These are phyloP conservation scores for Isotomurus palustris DNA, from an alignment of 2,888 invertebrate species.

Conservation along the genomic window DNA sequence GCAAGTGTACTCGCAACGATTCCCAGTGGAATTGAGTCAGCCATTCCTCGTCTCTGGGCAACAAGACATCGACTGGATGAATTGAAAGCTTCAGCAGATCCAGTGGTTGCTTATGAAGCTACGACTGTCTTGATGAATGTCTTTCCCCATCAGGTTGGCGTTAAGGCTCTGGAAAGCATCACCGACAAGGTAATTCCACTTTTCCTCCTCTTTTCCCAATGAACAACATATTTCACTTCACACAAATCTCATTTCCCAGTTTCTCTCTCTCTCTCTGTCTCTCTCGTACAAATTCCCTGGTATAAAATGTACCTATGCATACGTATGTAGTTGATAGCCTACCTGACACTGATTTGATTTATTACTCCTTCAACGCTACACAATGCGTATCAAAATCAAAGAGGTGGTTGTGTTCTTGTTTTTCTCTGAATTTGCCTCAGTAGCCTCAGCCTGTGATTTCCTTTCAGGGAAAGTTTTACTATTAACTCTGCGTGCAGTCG, in stretches of 20 bases:
- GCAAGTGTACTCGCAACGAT: slow-evolving; percentile 51
- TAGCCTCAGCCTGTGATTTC: background rate
- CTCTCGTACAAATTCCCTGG: too few species aligned
- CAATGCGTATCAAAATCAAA: too few species aligned
- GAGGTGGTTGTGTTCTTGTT: too few species aligned
- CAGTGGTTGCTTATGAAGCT: slow-evolving; percentile 54
- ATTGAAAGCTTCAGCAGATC: slow-evolving; percentile 53
- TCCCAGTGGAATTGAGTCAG: slow-evolving; percentile 57
- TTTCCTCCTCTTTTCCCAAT: background rate
- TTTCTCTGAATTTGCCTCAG: background rate
- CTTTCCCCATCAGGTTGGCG: slow-evolving; percentile 40
- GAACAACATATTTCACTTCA: too few species aligned
- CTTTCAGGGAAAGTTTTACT: too few species aligned
- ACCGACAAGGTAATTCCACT: slow-evolving; percentile 38
- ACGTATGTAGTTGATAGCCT: too few species aligned
- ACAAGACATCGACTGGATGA: slow-evolving; percentile 54
- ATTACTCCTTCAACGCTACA: too few species aligned
- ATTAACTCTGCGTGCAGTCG: too few species aligned
- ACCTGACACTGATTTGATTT: too few species aligned
- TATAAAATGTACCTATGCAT: too few species aligned
- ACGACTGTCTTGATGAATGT: slow-evolving; percentile 51
- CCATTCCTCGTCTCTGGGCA: slow-evolving; percentile 58
- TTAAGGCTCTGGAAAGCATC: slow-evolving; percentile 39
- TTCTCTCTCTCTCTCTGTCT: too few species aligned
- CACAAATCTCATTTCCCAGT: too few species aligned